Base-by-base conservation (phyloP, 2,113 vertebrate genomes). In the Acinonyx jubatus region DNA sequence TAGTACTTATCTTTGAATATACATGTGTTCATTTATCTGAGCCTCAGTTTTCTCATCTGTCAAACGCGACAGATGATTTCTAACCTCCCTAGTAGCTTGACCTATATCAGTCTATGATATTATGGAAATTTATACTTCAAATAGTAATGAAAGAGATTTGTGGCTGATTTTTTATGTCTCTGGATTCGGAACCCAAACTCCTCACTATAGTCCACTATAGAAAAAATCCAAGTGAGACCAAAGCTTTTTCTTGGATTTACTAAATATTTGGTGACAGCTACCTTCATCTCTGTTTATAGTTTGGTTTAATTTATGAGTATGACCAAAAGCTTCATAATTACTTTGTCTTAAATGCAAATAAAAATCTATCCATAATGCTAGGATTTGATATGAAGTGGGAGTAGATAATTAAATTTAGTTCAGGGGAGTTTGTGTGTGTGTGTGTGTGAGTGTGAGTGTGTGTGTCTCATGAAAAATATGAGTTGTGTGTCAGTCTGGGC, bases 331-430 rank as follows among this genome's bases (percentile, higher is more conserved):
- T 92, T 95, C 78, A 18, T 55, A 83, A 95, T 92, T 83, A 50
- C 23, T 91, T 87, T 92, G 19, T 82, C n/a, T 88, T 88, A 88
- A 76, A 92, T 79, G 29, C 15, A 94, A 88, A 94, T 50, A 63
- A 69, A 88, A 89, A 18, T 7, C 63, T 18, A 55, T 52, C 6
- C 14, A 38, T 55, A 29, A 38, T 52, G 31, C 94, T 21, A 84
- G 36, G 7, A 90, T 95, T 95, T 92, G 27, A 33, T 87, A 71
- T 41, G 14, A 73, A 52, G 50, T 84, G 19, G 48, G 38, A 81
- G 3, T 45, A 81, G n/a, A n/a, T 31, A n/a, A 27, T 81, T 83
- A n/a, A 52, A 50, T 93, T 89, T 36, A 36, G 61, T 73, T 83
- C 12, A 25, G 8, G 50, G 50, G 7, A 5, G 7, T 50, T 1